These are phyloP conservation scores for Chaenocephalus aceratus DNA, from an alignment of 2,113 vertebrate genomes.

Conservation along the genomic window DNA sequence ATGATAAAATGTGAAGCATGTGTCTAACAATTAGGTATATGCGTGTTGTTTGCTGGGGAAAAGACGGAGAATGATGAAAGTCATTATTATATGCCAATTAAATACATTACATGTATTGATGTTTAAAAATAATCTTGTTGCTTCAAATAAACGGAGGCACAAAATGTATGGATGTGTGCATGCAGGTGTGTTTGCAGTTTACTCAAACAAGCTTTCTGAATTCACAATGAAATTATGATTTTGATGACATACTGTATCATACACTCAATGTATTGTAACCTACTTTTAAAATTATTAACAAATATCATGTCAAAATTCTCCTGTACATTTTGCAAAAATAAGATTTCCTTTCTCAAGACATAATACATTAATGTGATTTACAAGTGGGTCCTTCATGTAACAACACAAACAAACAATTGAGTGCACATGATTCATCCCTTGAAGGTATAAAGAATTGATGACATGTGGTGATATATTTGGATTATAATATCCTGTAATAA, in stretches of 20 bases:
- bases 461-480: constrained; percentile 76
- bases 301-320: neutral
- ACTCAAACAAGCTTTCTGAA: neutral
- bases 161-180: neutral
- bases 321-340: constrained; percentile 2
- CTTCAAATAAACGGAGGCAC: neutral
- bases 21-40: constrained; percentile 43
- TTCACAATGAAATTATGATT: neutral
- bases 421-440: constrained; percentile 50
- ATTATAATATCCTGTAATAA: constrained; percentile 77
- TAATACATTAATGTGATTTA: constrained; percentile 21
- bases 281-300: neutral
- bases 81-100: constrained; percentile 8
- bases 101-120: constrained; percentile 9
- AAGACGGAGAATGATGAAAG: constrained; percentile 30
- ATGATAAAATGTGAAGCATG: constrained; percentile 50
- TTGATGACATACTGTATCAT: neutral
- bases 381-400: constrained; percentile 16
- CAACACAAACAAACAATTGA: constrained; percentile 58
- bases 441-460: constrained; percentile 75
- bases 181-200: constrained; percentile 24
- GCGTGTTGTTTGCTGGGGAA: constrained; percentile 17
- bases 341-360: neutral
- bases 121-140: constrained; percentile 11
- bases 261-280: neutral